Base-by-base conservation (phyloP, 1,140 invertebrate species). In the Anastrepha obliqua region DNA sequence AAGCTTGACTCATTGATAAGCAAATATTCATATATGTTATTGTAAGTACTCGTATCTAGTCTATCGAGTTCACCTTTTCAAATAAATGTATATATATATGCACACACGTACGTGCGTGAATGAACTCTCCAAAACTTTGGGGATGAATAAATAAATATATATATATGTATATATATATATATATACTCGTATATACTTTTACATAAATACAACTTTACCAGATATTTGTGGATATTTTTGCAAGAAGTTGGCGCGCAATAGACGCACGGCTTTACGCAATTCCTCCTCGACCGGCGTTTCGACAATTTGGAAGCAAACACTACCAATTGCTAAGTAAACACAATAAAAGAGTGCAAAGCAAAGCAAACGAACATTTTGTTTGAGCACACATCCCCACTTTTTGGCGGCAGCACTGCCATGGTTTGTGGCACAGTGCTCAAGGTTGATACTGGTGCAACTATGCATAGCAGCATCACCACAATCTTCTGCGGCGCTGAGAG, bases 271-370 rank as follows among this genome's bases (percentile, higher is more conserved):
- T 15, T 94, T 90, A 74, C 94, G 94, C 3, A 95, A 93, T 44
- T 94, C 91, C 70, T 94, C 93, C 92, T 97, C 97, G 74, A 95
- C 90, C 0, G 96, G 96, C 2, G 95, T 94, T 93, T 98, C 97
- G 85, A 98, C 93, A 17, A 95, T 94, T 88, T 96, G 96, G 93
- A 98, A 98, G 58, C 97, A 95, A 58, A 96, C 93, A 0, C 96
- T 96, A 1, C 97, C 97, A 78, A 96, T 94, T 15, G 96, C 93
- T 87, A 98, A 94, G 92, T 96, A 98, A 7, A 95, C 94, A 29
- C 96, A 93, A 89, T 97, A 97, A 90, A 96, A 95, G 0, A 96
- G 90, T 9, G 95, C 90, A 88, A 95, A 96, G 44, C 55, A 86
- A 86, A 86, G 15, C 44, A 86, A 81, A 81, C 74, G 74, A 55